phyloP scores from a whole-genome alignment of 2,113 vertebrate genomes.

The Melierax canorus region DNA sequence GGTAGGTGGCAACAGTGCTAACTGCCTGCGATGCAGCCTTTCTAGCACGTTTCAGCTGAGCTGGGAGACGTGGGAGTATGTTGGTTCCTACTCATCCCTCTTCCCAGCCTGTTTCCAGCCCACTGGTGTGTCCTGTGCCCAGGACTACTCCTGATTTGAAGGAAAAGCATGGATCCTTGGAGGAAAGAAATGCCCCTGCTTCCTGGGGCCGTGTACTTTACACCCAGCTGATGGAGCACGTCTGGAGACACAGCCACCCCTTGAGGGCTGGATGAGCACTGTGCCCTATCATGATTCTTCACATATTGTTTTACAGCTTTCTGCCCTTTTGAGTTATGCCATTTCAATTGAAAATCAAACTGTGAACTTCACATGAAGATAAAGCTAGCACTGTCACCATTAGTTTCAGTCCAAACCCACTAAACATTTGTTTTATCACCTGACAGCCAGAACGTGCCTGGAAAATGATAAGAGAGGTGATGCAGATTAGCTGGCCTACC shows the following conservation, averaged over 20 bases:
- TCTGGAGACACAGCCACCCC: not conserved
- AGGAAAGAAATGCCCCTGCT: not conserved
- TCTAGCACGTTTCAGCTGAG: not conserved
- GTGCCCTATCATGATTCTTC: not conserved
- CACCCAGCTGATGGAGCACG: not conserved
- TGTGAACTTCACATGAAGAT: not conserved
- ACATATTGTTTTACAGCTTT: not conserved
- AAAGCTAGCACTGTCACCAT: not conserved
- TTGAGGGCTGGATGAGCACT: not conserved
- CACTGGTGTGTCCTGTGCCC: not conserved
- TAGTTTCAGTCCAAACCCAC: not conserved
- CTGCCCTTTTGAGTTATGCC: not conserved
- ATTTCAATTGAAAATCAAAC: not conserved
- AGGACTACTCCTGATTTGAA: not conserved
- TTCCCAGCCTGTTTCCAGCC: not conserved
- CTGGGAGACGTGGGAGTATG: not conserved
- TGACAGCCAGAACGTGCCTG: not conserved
- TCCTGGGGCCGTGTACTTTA: not conserved
- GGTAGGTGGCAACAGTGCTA: not conserved
- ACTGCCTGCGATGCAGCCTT: not conserved
- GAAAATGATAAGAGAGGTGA: conserved; percentile 10
- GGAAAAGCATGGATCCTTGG: not conserved
- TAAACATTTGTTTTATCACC: not conserved
- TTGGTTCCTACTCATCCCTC: not conserved
- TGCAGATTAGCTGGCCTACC: conserved; percentile 25